These are phyloP conservation scores for Aphaenogaster ashmeadi DNA, from an alignment of 1,140 invertebrate genomes.

Conservation along the genomic window DNA sequence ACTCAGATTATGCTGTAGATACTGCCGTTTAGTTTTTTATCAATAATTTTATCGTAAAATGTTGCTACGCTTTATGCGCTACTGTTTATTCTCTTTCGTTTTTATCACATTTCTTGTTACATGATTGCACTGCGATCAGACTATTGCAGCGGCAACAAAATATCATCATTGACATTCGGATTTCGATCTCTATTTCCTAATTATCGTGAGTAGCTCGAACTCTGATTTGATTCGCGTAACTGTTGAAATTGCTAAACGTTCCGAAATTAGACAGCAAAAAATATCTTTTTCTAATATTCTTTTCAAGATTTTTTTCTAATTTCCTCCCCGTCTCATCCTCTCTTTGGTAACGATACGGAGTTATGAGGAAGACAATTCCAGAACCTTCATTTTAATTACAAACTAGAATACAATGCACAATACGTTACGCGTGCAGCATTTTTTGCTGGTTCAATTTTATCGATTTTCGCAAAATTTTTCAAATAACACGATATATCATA, in stretches of 20 bases:
- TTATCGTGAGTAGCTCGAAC: too few species aligned
- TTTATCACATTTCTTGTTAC: background rate
- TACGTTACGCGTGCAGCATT: background rate
- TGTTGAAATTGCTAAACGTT: background rate
- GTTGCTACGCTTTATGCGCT: too few species aligned
- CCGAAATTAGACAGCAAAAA: background rate
- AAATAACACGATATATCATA: background rate
- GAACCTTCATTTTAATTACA: background rate
- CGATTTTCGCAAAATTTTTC: background rate
- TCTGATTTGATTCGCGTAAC: background rate
- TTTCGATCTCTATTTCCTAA: too few species aligned
- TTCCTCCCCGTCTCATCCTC: background rate
- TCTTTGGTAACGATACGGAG: background rate
- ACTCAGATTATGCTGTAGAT: background rate
- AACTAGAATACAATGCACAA: background rate
- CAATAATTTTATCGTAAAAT: constrained; percentile 3
- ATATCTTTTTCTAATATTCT: background rate
- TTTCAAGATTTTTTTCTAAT: background rate
- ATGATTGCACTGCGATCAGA: background rate
- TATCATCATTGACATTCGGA: background rate
- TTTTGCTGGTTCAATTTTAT: background rate
- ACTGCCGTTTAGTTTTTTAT: background rate
- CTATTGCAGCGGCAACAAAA: background rate
- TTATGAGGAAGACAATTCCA: background rate
- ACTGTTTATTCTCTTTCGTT: background rate